These are phyloP conservation scores for Noctuana brunneofusca DNA, from an alignment of 2,888 invertebrate genomes.

Conservation along the genomic window DNA sequence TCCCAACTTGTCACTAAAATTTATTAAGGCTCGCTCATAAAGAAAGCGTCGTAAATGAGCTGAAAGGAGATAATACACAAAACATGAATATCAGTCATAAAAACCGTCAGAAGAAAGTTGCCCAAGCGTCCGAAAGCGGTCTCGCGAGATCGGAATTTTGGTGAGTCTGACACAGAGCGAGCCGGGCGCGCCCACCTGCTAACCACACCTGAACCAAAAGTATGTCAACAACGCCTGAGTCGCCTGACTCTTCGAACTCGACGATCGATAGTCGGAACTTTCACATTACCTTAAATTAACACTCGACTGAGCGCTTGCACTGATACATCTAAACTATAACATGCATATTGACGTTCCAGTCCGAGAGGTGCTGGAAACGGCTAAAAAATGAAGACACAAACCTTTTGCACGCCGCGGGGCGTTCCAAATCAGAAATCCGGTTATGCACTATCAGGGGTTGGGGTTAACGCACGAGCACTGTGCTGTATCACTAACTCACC, in stretches of 20 bases:
- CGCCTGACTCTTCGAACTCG: constrained; percentile 72
- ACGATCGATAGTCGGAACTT: constrained; percentile 76
- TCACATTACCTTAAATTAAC: constrained; percentile 81
- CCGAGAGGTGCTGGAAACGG: constrained; percentile 29
- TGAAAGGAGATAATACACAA: constrained; percentile 40
- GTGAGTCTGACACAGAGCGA: constrained; percentile 66
- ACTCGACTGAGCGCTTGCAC: constrained; percentile 54
- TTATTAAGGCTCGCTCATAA: constrained; percentile 40
- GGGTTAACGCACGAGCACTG: constrained; percentile 79
- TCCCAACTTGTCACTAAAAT: constrained; percentile 49
- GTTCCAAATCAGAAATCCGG: constrained; percentile 74
- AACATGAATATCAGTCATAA: constrained; percentile 42
- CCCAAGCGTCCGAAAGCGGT: constrained; percentile 67
- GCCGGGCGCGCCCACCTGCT: constrained; percentile 77
- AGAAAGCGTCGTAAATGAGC: constrained; percentile 40
- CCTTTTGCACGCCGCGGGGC: constrained; percentile 73
- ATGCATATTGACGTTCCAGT: constrained; percentile 38
- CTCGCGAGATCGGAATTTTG: constrained; percentile 77
- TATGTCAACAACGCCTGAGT: constrained; percentile 75
- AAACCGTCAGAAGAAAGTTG: constrained; percentile 72
- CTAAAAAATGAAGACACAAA: constrained; percentile 51
- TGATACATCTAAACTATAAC: constrained; percentile 51
- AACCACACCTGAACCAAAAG: constrained; percentile 78
- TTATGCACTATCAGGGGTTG: constrained; percentile 79
- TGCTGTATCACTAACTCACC: constrained; percentile 75